A percentile compares a stretch with the other conserved stretches of the same genome.
phyloP scores from a whole-genome alignment of 2,888 invertebrate genomes.

The Pristionchus maxplancki region DNA sequence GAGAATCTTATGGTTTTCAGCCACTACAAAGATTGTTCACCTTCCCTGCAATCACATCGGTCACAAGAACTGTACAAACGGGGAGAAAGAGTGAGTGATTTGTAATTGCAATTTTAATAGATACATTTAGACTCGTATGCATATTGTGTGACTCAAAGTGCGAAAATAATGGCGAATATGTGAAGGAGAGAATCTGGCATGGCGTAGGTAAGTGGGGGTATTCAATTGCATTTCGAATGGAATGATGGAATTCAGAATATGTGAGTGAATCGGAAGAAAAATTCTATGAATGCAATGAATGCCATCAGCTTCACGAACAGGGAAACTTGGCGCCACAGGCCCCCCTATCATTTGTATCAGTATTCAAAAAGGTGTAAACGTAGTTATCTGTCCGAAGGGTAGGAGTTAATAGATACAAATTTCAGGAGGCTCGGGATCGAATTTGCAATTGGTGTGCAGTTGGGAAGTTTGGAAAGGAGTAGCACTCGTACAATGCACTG shows the following conservation, averaged over 20 bases:
- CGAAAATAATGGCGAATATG: not conserved
- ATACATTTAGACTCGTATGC: not conserved
- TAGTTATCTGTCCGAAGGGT: too few species aligned
- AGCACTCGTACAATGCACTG: not conserved
- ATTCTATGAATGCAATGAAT: not conserved
- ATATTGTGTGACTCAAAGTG: not conserved
- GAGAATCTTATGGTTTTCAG: not conserved
- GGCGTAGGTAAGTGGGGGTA: not conserved
- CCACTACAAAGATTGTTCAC: not conserved
- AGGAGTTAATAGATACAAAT: too few species aligned
- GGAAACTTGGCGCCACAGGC: too few species aligned
- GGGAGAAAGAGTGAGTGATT: not conserved
- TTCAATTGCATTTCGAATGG: not conserved
- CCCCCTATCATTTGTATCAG: too few species aligned
- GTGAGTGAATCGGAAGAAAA: not conserved
- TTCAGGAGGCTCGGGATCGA: too few species aligned
- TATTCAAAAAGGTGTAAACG: too few species aligned
- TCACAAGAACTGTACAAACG: not conserved
- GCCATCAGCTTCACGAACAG: not conserved
- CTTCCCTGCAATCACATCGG: not conserved
- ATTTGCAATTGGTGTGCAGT: too few species aligned
- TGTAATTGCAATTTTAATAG: not conserved
- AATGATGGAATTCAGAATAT: not conserved
- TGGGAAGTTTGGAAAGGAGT: too few species aligned
- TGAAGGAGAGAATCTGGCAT: not conserved